A percentile compares a stretch with the other conserved stretches of the same genome.
These are phyloP conservation scores for Pemphigus obesinymphae DNA, from an alignment of 1,140 invertebrate genomes.

Conservation along the genomic window DNA sequence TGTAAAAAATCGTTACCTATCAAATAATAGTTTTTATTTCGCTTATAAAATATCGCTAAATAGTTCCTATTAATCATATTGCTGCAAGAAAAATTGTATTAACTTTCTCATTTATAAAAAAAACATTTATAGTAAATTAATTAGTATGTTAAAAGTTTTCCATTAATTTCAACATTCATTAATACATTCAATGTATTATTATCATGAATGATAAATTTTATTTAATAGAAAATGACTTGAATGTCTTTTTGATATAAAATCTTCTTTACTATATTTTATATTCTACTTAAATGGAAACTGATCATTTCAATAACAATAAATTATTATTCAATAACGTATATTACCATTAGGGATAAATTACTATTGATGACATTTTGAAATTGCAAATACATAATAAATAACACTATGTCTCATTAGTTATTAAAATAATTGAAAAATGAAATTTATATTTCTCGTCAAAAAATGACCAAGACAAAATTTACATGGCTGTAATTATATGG, in stretches of 20 bases:
- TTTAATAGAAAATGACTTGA: background rate
- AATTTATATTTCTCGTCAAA: background rate
- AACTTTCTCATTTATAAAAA: slow-evolving; percentile 19
- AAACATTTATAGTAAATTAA: background rate
- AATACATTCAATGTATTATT: background rate
- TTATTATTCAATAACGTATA: background rate
- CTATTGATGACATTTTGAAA: background rate
- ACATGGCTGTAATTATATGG: background rate
- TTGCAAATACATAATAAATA: background rate
- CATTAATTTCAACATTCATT: background rate
- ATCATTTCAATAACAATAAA: background rate
- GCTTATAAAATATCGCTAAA: background rate
- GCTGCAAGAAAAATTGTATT: background rate
- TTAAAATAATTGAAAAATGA: background rate
- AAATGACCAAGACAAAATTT: background rate
- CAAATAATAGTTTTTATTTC: background rate
- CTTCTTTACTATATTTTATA: too few species aligned
- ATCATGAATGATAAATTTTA: background rate
- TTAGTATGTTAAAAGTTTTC: background rate
- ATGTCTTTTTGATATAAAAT: background rate
- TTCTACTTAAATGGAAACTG: background rate
- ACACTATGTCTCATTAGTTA: too few species aligned
- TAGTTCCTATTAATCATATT: slow-evolving; percentile 17
- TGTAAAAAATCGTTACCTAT: background rate
- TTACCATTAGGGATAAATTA: background rate